These are phyloP conservation scores for Orientallactaga bullata DNA, from an alignment of 2,113 vertebrate genomes.

Conservation along the genomic window DNA sequence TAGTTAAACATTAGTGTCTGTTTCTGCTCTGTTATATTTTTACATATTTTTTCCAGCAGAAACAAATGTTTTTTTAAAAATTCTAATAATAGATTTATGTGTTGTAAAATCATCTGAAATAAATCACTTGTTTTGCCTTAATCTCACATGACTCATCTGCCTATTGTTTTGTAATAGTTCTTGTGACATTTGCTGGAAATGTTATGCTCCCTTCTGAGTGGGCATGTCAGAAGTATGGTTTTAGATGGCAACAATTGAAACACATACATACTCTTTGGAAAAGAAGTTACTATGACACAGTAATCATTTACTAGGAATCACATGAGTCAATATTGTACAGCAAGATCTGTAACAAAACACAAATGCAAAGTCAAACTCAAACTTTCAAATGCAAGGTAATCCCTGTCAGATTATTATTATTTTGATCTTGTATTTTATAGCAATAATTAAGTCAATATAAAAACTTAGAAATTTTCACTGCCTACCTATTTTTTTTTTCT, in stretches of 20 bases:
- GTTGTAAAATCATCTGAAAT: constrained; percentile 81
- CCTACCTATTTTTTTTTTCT: constrained; percentile 10
- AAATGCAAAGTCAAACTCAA: constrained; percentile 19
- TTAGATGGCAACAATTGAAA: constrained; percentile 83
- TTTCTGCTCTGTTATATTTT: constrained; percentile 70
- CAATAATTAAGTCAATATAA: constrained; percentile 47
- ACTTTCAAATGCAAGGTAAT: constrained; percentile 65
- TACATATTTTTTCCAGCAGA: constrained; percentile 82
- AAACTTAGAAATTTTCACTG: constrained; percentile 64
- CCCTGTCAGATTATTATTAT: neutral
- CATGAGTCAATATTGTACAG: constrained; percentile 81
- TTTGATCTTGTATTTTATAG: constrained; percentile 56
- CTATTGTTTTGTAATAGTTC: constrained; percentile 84
- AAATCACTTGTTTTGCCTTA: constrained; percentile 78
- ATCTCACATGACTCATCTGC: constrained; percentile 78
- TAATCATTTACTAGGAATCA: constrained; percentile 81
- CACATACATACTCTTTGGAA: constrained; percentile 57
- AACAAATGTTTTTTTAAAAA: constrained; percentile 66
- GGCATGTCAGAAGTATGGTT: constrained; percentile 68
- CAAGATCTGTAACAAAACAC: constrained; percentile 74
- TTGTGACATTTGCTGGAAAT: constrained; percentile 85
- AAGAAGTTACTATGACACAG: constrained; percentile 81
- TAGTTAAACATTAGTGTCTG: constrained; percentile 75
- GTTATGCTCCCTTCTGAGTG: constrained; percentile 80
- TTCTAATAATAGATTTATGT: constrained; percentile 84